A percentile compares a stretch with the other conserved stretches of the same genome.
Conservation (phyloP, 2,888 invertebrate species). For the Trisateles emortualis region DNA sequence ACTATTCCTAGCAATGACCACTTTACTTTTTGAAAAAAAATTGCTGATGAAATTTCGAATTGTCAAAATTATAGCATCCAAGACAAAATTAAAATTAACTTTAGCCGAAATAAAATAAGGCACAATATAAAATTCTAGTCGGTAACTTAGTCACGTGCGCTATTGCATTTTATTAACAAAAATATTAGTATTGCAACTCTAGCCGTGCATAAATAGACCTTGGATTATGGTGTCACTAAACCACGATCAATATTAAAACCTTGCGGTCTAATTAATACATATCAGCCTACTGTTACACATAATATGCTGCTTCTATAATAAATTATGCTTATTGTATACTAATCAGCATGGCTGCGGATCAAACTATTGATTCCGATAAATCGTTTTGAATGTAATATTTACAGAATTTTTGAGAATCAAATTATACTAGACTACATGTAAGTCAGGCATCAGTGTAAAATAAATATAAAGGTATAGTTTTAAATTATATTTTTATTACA, state of each 20-base stretch:
- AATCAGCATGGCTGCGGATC: background rate
- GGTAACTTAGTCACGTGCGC: slow-evolving; percentile 8
- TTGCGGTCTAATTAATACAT: slow-evolving; percentile 13
- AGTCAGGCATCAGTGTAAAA: too few species aligned
- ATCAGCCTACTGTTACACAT: slow-evolving; percentile 4
- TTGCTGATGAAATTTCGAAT: too few species aligned
- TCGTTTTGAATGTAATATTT: background rate
- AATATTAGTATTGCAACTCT: slow-evolving; percentile 48
- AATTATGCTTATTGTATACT: background rate
- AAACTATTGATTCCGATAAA: background rate
- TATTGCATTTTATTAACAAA: slow-evolving; percentile 30
- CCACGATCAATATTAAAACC: slow-evolving; percentile 51
- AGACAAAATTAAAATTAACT: too few species aligned
- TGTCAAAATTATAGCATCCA: too few species aligned
- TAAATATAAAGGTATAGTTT: too few species aligned
- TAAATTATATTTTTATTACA: slow-evolving; percentile 1
- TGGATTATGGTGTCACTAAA: slow-evolving; percentile 56
- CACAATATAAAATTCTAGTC: background rate
- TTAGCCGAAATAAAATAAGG: background rate
- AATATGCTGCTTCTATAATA: slow-evolving; percentile 3
- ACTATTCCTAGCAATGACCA: too few species aligned
- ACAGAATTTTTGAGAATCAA: background rate
- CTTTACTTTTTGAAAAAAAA: background rate
- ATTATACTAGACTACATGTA: too few species aligned
- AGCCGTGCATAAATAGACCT: slow-evolving; percentile 61